Base-by-base conservation (phyloP, 2,113 vertebrate genomes). In the Pristiophorus japonicus region DNA sequence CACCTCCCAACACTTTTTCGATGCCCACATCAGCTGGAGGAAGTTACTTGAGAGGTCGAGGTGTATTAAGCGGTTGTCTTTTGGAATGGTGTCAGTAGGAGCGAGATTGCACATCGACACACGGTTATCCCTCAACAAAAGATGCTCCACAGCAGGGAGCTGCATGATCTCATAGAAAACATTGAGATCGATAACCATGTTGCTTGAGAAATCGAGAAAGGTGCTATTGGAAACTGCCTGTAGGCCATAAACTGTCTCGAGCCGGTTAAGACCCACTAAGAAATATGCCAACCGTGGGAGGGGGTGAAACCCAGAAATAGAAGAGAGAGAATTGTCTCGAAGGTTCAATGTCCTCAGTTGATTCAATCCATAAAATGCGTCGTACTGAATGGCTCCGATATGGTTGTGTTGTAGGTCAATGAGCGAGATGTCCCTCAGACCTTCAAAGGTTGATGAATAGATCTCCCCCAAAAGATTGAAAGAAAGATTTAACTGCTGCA, bases 1-100 rank as follows among this genome's bases (percentile, higher is more conserved):
- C 84, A 96, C 59, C 34, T 95, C 59, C 75, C 24, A 20, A 22
- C 96, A 96, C 1, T 34, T 30, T 0, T 87, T 95, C 34, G 4
- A 4, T 27, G 73, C 73, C 96, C 96, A 96, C 0, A 96, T 16
- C 0, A 2, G 42, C 42, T 78, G 95, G 38, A 96, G 59, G 30
- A 67, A 1, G 67, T 96, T 96, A 45, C 96, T 70, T 16, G 96
- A 96, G 66, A 96, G 87, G 51, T 96, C 96, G n/a, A 96, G 90
- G 12, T 92, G 38, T 4, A 42, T 42, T 2, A 96, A 85, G 0
- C 47, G 55, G 5, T 55, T 67, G 0, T 78, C 95, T 2, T 59
- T 91, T 18, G 84, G 4, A 14, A 3, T 63, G 67, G 90, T 95
- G 2, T 55, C 67, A 51, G 45, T 18, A 4, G 6, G 0, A 1